Percentiles rank a stretch among this genome's conserved stretches.
Evolutionary conservation across 2,888 invertebrate species (phyloP).

Genomic region (Cybosia mesomella): DNA sequence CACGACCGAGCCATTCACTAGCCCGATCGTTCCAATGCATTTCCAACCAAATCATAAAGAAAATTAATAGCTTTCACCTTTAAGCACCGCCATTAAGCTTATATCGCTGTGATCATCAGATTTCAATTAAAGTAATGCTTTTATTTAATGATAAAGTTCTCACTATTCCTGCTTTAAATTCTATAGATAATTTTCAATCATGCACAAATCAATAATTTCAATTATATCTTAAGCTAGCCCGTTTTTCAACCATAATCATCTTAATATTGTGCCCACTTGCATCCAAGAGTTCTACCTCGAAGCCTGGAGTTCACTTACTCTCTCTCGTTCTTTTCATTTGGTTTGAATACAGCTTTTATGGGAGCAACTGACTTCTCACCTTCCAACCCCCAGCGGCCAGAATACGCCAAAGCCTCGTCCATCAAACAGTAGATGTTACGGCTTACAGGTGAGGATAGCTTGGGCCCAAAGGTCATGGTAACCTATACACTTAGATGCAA

Average conservation of each 20-base stretch:
- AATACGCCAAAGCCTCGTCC: not conserved
- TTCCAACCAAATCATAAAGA: not conserved
- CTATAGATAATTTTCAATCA: not conserved
- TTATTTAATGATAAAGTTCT: not conserved
- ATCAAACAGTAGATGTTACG: not conserved
- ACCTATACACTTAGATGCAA: too few relatives aligned
- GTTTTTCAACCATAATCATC: not conserved
- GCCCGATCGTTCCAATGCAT: not conserved
- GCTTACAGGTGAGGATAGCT: not conserved
- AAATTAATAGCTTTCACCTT: conserved; percentile 4
- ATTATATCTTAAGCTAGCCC: not conserved
- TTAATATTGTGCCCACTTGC: not conserved
- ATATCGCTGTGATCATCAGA: not conserved
- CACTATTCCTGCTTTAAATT: not conserved
- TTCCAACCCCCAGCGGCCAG: too few relatives aligned
- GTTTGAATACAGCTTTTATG: not conserved
- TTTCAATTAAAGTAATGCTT: conserved; percentile 2
- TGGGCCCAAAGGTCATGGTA: not conserved
- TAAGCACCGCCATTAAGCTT: not conserved
- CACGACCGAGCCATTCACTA: not conserved
- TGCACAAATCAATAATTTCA: not conserved
- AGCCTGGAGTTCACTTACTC: too few relatives aligned
- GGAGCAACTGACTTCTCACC: not conserved
- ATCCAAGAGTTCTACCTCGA: too few relatives aligned
- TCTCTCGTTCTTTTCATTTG: not conserved